phyloP scores from a whole-genome alignment of 2,797 vertebrate genomes.

The Propithecus perrieri region DNA sequence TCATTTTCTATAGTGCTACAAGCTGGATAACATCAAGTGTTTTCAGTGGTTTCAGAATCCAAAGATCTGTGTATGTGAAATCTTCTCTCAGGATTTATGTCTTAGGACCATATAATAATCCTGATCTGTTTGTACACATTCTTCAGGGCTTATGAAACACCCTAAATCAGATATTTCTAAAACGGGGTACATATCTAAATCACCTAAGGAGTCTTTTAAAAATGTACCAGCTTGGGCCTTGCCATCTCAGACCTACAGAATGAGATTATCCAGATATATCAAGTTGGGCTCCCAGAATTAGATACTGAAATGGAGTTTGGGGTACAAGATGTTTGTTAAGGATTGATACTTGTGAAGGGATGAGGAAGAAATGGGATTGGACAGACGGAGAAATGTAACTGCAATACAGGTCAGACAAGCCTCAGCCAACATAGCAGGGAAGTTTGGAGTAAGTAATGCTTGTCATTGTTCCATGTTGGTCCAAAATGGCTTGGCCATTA shows the following conservation, averaged over 20 bases:
- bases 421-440: not conserved
- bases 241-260: not conserved
- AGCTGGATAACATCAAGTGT: not conserved
- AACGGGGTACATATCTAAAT: not conserved
- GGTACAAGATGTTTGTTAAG: not conserved
- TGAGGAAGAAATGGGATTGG: not conserved
- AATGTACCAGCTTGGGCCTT: not conserved
- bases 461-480: not conserved
- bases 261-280: not conserved
- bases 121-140: not conserved
- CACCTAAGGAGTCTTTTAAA: not conserved
- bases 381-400: not conserved
- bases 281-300: not conserved
- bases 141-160: not conserved
- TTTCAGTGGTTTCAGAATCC: conserved; percentile 22
- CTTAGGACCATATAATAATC: not conserved
- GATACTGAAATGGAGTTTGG: not conserved
- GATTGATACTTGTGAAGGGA: not conserved
- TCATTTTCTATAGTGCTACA: not conserved
- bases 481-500: not conserved
- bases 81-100: not conserved
- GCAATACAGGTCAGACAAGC: not conserved
- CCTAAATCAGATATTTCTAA: conserved; percentile 11
- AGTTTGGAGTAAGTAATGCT: not conserved
- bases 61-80: not conserved